Percentiles rank a stretch among this genome's conserved stretches.
Conservation (phyloP, 1,140 invertebrate species). For the Aphidius gifuensis region DNA sequence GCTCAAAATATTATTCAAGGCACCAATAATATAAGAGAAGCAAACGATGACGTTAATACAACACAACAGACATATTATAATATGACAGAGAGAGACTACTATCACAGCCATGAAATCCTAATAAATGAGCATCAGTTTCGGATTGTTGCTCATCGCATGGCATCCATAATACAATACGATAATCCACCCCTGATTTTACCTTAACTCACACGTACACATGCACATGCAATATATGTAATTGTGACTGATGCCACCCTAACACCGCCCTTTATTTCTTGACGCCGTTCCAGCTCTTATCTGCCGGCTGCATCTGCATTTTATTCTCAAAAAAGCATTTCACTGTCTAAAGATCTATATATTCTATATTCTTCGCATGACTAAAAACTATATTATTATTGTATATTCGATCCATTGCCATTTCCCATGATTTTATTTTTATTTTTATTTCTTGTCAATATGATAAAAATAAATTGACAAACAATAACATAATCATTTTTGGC, state of each 20-base stretch:
- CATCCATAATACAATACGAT: constrained; percentile 27
- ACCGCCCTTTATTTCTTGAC: background rate
- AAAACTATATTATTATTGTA: too few species aligned
- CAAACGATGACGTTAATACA: constrained; percentile 23
- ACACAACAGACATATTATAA: too few species aligned
- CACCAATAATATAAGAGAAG: constrained; percentile 34
- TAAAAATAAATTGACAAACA: too few species aligned
- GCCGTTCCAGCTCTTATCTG: constrained; percentile 26
- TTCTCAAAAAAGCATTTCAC: constrained; percentile 30
- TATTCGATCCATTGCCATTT: too few species aligned
- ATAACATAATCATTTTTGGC: too few species aligned
- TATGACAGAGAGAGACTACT: constrained; percentile 32
- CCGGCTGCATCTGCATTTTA: constrained; percentile 28
- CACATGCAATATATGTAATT: background rate
- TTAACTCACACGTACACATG: constrained; percentile 2
- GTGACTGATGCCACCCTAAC: constrained; percentile 16
- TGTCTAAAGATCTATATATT: too few species aligned
- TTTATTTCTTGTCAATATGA: too few species aligned
- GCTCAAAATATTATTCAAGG: background rate
- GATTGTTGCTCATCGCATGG: constrained; percentile 10
- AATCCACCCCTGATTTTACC: constrained; percentile 25
- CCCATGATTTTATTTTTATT: too few species aligned
- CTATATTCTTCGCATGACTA: too few species aligned
- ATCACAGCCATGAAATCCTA: constrained; percentile 49
- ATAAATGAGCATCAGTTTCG: constrained; percentile 48